phyloP scores from a whole-genome alignment of 2,888 invertebrate species.

The Phrixothrix hirtus region DNA sequence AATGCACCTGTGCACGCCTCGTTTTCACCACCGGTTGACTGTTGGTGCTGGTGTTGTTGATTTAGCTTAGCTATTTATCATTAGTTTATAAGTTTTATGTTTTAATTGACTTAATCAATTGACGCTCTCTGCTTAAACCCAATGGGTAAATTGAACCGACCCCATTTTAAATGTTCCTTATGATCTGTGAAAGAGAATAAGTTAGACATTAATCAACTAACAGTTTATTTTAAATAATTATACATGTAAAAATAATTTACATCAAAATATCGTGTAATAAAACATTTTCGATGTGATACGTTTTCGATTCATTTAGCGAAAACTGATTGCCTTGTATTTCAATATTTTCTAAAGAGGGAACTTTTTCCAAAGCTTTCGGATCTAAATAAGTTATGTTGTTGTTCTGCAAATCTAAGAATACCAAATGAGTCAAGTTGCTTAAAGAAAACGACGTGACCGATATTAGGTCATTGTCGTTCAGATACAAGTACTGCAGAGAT shows the following conservation, averaged over 20 bases:
- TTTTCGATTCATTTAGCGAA: conserved; percentile 7
- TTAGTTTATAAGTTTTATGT: too few relatives aligned
- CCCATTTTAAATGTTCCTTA: too few relatives aligned
- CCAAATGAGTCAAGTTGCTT: conserved; percentile 7
- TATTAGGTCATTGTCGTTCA: conserved; percentile 16
- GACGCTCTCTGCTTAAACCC: too few relatives aligned
- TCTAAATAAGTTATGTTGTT: conserved; percentile 57
- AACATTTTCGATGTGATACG: conserved; percentile 3
- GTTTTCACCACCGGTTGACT: too few relatives aligned
- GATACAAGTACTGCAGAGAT: conserved; percentile 17
- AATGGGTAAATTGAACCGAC: too few relatives aligned
- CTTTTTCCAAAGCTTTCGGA: conserved; percentile 54
- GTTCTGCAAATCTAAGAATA: conserved; percentile 46
- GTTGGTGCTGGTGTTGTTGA: too few relatives aligned
- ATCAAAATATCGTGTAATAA: conserved; percentile 21
- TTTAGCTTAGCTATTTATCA: too few relatives aligned
- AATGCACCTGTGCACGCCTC: too few relatives aligned
- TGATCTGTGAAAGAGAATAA: too few relatives aligned
- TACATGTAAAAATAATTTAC: conserved; percentile 2
- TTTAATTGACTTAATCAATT: too few relatives aligned
- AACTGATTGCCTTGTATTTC: conserved; percentile 56
- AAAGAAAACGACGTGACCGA: conserved; percentile 3
- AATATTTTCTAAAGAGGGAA: conserved; percentile 55
- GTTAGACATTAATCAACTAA: background rate
- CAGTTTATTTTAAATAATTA: background rate